These are phyloP conservation scores for Dermolepida albohirtum DNA, from an alignment of 2,888 invertebrate genomes.

Conservation along the genomic window DNA sequence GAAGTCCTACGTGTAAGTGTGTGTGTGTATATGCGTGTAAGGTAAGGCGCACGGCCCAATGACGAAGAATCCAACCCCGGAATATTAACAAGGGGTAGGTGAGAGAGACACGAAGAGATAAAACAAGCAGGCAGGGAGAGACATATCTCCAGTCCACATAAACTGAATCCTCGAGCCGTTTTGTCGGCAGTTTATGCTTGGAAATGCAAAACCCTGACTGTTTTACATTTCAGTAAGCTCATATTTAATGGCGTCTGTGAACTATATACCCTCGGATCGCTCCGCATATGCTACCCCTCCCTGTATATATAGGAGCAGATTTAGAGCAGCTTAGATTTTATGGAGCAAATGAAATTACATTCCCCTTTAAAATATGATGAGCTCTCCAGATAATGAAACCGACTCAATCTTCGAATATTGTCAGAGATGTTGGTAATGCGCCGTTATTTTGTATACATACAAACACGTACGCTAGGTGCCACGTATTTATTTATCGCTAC, in stretches of 20 bases:
- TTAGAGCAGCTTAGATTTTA: conserved; percentile 67
- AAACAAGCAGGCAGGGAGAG: conserved; percentile 44
- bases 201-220: conserved; percentile 67
- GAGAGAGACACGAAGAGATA: conserved; percentile 41
- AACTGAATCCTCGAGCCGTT: conserved; percentile 66
- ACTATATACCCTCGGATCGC: conserved; percentile 63
- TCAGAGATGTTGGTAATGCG: conserved; percentile 11
- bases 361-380: conserved; percentile 68
- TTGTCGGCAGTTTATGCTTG: conserved; percentile 67
- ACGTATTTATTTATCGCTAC: too few species aligned
- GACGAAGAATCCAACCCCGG: conserved; percentile 52
- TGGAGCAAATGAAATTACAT: conserved; percentile 68
- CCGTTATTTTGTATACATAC: neutral
- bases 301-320: conserved; percentile 58
- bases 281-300: conserved; percentile 64
- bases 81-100: conserved; percentile 57
- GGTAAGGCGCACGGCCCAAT: conserved; percentile 50
- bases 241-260: conserved; percentile 67
- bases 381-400: conserved; percentile 68
- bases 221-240: conserved; percentile 68
- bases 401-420: conserved; percentile 59
- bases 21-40: conserved; percentile 46
- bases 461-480: neutral
- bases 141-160: conserved; percentile 60
- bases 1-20: too few species aligned